These are phyloP conservation scores for Conomelus anceps DNA, from an alignment of 2,888 invertebrate species.

Conservation along the genomic window DNA sequence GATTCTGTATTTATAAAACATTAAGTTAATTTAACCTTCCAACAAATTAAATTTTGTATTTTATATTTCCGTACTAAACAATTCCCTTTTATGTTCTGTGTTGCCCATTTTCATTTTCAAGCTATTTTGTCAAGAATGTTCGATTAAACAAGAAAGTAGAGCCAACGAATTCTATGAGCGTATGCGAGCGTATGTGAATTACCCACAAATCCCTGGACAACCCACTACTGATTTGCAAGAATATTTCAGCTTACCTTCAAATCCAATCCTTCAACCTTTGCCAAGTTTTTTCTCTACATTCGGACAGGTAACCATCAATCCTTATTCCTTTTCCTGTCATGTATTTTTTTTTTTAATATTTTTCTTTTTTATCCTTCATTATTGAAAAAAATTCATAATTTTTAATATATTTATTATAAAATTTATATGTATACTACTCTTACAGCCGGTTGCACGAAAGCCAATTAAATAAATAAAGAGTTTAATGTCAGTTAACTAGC, in stretches of 20 bases:
- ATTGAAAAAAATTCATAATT: not conserved
- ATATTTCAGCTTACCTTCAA: not conserved
- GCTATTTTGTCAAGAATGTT: not conserved
- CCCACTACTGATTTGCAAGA: not conserved
- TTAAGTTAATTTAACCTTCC: no score
- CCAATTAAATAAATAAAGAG: no score
- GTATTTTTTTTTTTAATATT: not conserved
- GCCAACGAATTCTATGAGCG: not conserved
- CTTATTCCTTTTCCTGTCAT: not conserved
- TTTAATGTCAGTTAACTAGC: no score
- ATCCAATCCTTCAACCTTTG: not conserved
- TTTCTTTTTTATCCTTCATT: not conserved
- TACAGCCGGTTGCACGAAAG: no score
- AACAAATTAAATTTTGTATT: no score
- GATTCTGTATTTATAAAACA: no score
- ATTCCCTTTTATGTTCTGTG: not conserved
- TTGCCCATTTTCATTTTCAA: not conserved
- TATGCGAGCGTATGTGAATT: not conserved
- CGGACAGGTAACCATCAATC: not conserved
- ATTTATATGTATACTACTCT: no score
- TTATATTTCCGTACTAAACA: no score
- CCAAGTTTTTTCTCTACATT: not conserved
- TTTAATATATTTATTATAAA: not conserved
- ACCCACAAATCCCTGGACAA: not conserved
- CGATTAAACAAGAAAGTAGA: not conserved